These are phyloP conservation scores for Falco columbarius DNA, from an alignment of 2,797 vertebrate genomes.

Conservation along the genomic window DNA sequence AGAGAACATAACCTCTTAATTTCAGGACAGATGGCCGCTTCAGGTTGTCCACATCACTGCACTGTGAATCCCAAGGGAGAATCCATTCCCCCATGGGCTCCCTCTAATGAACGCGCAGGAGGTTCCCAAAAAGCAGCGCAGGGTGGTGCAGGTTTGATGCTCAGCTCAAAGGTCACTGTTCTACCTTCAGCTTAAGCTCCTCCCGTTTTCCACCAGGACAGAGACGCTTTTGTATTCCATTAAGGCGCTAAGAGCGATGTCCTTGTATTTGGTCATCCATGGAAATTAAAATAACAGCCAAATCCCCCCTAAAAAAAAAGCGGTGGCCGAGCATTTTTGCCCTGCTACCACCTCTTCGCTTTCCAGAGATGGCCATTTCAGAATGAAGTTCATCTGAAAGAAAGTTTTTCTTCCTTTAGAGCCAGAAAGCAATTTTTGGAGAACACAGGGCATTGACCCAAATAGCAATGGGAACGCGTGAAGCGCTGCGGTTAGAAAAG, in stretches of 20 bases:
- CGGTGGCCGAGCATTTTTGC: background rate
- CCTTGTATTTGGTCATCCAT: background rate
- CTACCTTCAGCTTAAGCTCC: background rate
- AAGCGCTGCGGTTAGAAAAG: background rate
- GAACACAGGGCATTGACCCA: background rate
- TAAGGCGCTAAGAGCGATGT: background rate
- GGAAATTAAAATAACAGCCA: background rate
- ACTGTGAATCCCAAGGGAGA: background rate
- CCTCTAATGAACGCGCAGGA: background rate
- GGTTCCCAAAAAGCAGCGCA: background rate
- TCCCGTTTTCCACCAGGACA: no score
- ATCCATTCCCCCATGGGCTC: background rate
- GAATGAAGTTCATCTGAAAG: background rate
- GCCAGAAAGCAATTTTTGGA: background rate
- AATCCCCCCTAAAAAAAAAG: background rate
- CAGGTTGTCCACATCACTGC: background rate
- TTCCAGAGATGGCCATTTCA: background rate
- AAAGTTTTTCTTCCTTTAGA: no score
- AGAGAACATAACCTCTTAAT: background rate
- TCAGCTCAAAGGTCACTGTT: background rate
- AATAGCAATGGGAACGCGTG: background rate
- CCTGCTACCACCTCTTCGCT: no score
- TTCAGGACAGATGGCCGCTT: background rate
- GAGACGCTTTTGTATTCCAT: background rate
- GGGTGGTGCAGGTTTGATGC: background rate